Base-by-base conservation (phyloP, 2,888 invertebrate genomes). In the Acrocera orbiculus region DNA sequence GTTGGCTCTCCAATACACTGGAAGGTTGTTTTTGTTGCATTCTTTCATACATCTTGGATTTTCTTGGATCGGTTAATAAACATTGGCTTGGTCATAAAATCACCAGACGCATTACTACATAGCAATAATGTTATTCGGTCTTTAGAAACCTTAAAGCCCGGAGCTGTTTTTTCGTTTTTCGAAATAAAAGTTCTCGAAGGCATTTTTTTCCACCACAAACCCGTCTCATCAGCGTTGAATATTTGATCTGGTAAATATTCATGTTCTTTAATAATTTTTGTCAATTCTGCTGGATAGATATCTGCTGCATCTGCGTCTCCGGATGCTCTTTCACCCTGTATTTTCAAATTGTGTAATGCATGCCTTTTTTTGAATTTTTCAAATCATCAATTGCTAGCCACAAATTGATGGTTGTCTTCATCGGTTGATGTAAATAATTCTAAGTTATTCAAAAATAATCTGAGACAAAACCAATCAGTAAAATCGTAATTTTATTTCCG, bases 351-450 rank as follows among this genome's bases (percentile, higher is more conserved):
- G 26, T 32, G 32, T 26, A 41, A 22, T 24, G 39, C 27, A 17
- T 42, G 33, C 11, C 41, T 26, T 38, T 41, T 41, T 35, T 37
- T 34, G 30, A 44, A 44, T 13, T 40, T 38, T 23, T 35, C 39
- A 15, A 43, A 36, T 42, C 42, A 43, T 16, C 43, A 39, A 31
- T 40, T 40, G 31, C 44, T 41, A 14, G 40, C 42, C 4, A 27
- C 13, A 32, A 32, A 32, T 24, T 19, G n/a, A 32, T 26, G 26
- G 14, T 17, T 19, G n/a, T 8, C 7, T 22, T 20, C 19, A 20
- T 32, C 16, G 5, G 15, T 10, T 22, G 32, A 32, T 3, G 27
- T n/a, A n/a, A n/a, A n/a, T n/a, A n/a, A n/a, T n/a, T n/a, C n/a
- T n/a, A n/a, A n/a, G n/a, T n/a, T n/a, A n/a, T n/a, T n/a, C n/a